phyloP scores from a whole-genome alignment of 2,888 invertebrate genomes.

The Chrysolina haemoptera region DNA sequence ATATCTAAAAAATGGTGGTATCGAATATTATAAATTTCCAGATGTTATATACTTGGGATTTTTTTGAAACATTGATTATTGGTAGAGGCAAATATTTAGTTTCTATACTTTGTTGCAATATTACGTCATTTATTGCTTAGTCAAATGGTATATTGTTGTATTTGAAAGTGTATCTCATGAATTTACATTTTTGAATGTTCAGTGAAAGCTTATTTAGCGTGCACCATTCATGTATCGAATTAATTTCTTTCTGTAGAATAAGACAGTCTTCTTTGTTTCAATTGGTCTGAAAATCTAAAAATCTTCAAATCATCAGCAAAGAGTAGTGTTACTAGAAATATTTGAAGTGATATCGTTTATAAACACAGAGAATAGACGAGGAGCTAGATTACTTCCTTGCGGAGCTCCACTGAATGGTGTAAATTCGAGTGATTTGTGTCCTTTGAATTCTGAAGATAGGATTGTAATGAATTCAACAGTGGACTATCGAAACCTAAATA shows the following conservation, averaged over 20 bases:
- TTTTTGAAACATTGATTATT: neutral
- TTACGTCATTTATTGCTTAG: too few species aligned
- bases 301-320: too few species aligned
- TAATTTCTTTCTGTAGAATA: constrained; percentile 3
- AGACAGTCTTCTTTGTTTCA: constrained; percentile 9
- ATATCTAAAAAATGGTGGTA: too few species aligned
- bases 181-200: too few species aligned
- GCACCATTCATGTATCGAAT: too few species aligned
- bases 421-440: neutral
- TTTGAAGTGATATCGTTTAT: too few species aligned
- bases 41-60: neutral
- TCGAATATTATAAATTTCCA: neutral
- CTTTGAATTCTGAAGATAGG: constrained; percentile 3
- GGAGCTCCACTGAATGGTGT: neutral
- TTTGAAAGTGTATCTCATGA: too few species aligned
- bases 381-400: too few species aligned
- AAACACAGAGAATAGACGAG: too few species aligned
- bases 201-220: too few species aligned
- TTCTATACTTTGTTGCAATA: neutral
- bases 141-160: too few species aligned
- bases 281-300: constrained; percentile 14
- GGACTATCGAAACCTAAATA: constrained; percentile 8
- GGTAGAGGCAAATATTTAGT: neutral
- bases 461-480: neutral
- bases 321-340: too few species aligned